phyloP scores from a whole-genome alignment of 2,797 vertebrate genomes.

The Squalus acanthias region DNA sequence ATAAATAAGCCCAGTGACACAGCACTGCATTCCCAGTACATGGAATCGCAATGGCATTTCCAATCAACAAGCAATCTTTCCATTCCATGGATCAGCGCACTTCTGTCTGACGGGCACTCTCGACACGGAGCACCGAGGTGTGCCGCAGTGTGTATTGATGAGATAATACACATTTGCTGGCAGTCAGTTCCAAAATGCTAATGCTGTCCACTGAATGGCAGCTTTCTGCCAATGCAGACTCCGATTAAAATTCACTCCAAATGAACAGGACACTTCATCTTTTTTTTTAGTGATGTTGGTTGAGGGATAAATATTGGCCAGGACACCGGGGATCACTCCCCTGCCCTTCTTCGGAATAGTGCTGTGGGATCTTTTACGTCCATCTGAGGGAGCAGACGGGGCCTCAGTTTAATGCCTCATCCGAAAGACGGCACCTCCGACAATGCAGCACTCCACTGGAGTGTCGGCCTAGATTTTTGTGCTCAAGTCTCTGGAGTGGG shows the following conservation, averaged over 20 bases:
- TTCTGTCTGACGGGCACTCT: background rate
- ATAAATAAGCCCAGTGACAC: background rate
- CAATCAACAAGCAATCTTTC: conserved; percentile 8
- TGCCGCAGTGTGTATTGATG: background rate
- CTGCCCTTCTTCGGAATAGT: background rate
- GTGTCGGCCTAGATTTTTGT: background rate
- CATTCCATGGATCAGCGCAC: background rate
- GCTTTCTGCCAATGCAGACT: background rate
- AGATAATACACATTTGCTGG: background rate
- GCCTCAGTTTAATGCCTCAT: background rate
- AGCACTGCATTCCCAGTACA: background rate
- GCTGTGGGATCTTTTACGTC: too few species aligned
- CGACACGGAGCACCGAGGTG: background rate
- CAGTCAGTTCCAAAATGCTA: background rate
- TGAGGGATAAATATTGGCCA: background rate
- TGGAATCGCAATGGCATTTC: background rate
- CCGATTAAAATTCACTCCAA: conserved; percentile 31
- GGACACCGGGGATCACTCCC: background rate
- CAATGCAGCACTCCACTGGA: background rate
- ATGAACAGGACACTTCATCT: background rate
- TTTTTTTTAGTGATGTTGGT: background rate
- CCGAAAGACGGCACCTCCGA: background rate
- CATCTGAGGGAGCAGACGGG: background rate
- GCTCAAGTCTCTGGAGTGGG: background rate
- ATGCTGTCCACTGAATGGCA: background rate